Conservation (phyloP, 2,797 vertebrate genomes). For the Apogon talboti region DNA sequence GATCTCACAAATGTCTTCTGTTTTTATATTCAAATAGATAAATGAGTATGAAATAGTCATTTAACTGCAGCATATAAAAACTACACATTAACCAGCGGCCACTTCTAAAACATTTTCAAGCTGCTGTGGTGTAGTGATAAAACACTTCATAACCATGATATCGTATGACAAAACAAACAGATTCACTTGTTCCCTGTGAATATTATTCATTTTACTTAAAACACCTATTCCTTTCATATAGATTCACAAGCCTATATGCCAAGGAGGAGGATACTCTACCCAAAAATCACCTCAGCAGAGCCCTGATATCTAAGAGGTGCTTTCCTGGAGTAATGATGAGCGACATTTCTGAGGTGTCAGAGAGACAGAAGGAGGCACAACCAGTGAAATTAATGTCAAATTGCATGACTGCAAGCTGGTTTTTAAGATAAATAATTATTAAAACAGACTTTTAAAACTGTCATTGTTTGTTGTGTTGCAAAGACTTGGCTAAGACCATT, state of each 20-base stretch:
- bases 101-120: no score
- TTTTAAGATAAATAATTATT: conserved; percentile 36
- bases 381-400: conserved; percentile 17
- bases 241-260: conserved; percentile 8
- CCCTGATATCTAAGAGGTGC: conserved; percentile 12
- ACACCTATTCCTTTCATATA: no score
- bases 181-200: no score
- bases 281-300: conserved; percentile 15
- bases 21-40: no score
- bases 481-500: conserved; percentile 63
- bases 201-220: no score
- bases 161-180: no score
- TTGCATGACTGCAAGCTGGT: conserved; percentile 11
- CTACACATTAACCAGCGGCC: no score
- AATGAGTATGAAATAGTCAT: no score
- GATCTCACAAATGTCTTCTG: no score
- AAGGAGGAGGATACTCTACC: background rate
- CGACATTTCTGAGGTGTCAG: conserved; percentile 9
- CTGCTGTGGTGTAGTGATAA: no score
- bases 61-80: no score
- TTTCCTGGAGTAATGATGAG: background rate
- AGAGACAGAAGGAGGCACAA: conserved; percentile 1
- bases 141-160: no score
- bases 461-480: conserved; percentile 39
- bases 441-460: conserved; percentile 31